phyloP scores from a whole-genome alignment of 2,113 vertebrate species.

The Phaethornis superciliosus region DNA sequence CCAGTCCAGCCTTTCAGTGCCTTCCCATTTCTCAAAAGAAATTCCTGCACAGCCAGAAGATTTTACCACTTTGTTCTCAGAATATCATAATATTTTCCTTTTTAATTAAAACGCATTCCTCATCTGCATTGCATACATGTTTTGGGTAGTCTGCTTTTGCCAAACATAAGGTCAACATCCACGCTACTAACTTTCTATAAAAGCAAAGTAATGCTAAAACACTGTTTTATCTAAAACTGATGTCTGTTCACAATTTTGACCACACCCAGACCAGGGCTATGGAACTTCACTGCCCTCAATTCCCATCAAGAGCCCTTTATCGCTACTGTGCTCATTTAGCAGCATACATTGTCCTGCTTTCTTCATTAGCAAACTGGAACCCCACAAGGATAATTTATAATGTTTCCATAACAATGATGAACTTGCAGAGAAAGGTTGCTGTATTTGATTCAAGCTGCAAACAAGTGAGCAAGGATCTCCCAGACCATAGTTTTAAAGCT shows the following conservation, averaged over 20 bases:
- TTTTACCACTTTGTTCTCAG: constrained; percentile 52
- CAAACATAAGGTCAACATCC: constrained; percentile 70
- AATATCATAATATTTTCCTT: constrained; percentile 58
- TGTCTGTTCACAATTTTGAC: constrained; percentile 54
- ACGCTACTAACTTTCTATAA: constrained; percentile 45
- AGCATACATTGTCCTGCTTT: constrained; percentile 36
- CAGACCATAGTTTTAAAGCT: not conserved
- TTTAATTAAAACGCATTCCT: constrained; percentile 41
- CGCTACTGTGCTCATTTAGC: not conserved
- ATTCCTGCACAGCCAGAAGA: constrained; percentile 32
- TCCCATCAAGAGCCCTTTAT: constrained; percentile 47
- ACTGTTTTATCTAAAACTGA: constrained; percentile 49
- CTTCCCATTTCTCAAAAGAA: constrained; percentile 41
- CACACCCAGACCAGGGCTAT: constrained; percentile 14
- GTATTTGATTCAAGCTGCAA: not conserved
- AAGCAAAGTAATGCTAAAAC: not conserved
- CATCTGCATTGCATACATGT: constrained; percentile 64
- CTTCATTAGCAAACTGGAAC: constrained; percentile 25
- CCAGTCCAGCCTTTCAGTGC: not conserved
- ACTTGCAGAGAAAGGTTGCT: not conserved
- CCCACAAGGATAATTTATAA: constrained; percentile 3
- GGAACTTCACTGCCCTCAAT: constrained; percentile 25
- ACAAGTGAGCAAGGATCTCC: not conserved
- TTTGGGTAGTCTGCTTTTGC: constrained; percentile 43
- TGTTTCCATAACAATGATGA: not conserved